phyloP scores from a whole-genome alignment of 2,888 invertebrate species.

The Dicranocentrus wangi region DNA sequence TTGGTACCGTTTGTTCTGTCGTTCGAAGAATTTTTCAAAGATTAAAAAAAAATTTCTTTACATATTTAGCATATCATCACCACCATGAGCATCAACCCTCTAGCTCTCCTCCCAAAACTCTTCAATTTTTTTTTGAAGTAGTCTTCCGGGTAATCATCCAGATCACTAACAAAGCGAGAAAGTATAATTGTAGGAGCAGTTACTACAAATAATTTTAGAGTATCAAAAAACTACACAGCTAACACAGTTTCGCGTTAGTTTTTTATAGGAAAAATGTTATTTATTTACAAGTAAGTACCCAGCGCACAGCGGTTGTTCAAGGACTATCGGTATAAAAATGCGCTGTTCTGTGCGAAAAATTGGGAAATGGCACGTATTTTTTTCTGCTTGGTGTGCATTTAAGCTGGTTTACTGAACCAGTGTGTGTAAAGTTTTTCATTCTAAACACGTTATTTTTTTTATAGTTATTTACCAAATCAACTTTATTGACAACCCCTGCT shows the following conservation, averaged over 20 bases:
- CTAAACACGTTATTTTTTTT: constrained; percentile 9
- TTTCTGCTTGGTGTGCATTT: too few relatives aligned
- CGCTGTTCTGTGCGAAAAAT: too few relatives aligned
- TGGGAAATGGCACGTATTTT: too few relatives aligned
- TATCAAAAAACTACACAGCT: too few relatives aligned
- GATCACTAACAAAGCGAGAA: constrained; percentile 27
- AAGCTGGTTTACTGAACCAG: too few relatives aligned
- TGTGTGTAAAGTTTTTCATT: too few relatives aligned
- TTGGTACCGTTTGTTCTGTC: constrained; percentile 36
- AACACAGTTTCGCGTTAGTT: too few relatives aligned
- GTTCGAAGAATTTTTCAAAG: constrained; percentile 1
- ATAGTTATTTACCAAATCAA: not conserved
- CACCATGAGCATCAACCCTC: too few relatives aligned
- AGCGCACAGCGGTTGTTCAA: too few relatives aligned
- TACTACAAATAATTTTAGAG: too few relatives aligned
- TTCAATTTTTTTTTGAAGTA: not conserved
- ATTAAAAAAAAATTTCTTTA: not conserved
- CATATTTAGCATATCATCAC: not conserved
- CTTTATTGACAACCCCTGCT: not conserved
- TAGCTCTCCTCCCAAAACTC: too few relatives aligned
- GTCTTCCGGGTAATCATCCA: constrained; percentile 44
- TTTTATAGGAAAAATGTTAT: not conserved
- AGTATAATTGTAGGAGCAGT: not conserved
- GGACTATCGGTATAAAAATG: not conserved
- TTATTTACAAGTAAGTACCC: not conserved